phyloP scores from a whole-genome alignment of 2,797 vertebrate genomes.

The Tapirus indicus region DNA sequence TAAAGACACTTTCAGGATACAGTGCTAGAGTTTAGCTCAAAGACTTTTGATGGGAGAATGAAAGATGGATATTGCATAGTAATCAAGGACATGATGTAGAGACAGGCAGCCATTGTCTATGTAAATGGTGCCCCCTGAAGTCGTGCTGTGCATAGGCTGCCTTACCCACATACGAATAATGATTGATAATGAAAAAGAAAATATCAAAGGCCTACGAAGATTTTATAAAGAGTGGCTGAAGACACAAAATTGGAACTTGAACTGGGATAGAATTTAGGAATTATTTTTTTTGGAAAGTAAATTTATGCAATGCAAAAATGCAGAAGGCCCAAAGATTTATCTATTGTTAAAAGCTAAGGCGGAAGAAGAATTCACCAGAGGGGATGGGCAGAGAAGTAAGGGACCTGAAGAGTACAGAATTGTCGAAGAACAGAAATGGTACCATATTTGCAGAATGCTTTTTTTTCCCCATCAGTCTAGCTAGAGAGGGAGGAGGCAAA shows the following conservation, averaged over 20 bases:
- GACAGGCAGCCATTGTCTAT: background rate
- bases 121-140: background rate
- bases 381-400: background rate
- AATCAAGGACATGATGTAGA: background rate
- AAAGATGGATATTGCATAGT: background rate
- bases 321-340: background rate
- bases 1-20: background rate
- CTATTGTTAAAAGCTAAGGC: background rate
- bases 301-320: background rate
- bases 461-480: background rate
- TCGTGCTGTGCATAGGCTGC: background rate
- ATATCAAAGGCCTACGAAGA: background rate
- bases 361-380: background rate
- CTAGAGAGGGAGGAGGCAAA: background rate
- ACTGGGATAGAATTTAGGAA: constrained; percentile 2
- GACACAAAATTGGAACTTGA: background rate
- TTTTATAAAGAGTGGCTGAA: background rate
- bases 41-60: background rate
- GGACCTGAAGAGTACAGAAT: background rate
- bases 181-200: background rate
- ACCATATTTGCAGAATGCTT: background rate
- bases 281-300: constrained; percentile 10
- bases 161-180: background rate
- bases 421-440: background rate
- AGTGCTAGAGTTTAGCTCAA: background rate